phyloP scores from a whole-genome alignment of 2,888 invertebrate genomes.

The Drosophila siamana region DNA sequence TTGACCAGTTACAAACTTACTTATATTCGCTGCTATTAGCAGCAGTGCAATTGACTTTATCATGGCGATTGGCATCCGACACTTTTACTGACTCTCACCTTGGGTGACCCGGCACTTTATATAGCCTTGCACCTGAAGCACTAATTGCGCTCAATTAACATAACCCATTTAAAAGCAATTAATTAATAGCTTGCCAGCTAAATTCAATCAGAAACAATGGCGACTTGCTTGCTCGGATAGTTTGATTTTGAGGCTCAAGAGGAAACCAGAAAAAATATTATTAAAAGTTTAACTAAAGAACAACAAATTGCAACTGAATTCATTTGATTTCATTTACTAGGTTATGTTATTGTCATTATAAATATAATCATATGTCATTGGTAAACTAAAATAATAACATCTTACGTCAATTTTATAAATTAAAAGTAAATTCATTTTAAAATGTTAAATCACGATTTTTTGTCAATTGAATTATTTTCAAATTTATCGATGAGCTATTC shows the following conservation, averaged over 20 bases:
- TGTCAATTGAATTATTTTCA: no score
- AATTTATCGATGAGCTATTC: no score
- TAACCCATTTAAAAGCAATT: slow-evolving; percentile 24
- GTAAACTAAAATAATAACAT: no score
- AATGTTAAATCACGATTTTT: no score
- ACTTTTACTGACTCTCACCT: slow-evolving; percentile 29
- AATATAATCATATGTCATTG: no score
- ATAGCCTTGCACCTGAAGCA: slow-evolving; percentile 19
- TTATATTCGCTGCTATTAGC: background rate
- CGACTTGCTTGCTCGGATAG: background rate
- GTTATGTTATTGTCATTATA: no score
- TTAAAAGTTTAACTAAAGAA: no score
- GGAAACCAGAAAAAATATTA: no score
- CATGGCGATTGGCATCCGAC: slow-evolving; percentile 4
- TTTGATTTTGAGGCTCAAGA: background rate
- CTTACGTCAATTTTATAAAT: no score
- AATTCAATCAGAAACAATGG: background rate
- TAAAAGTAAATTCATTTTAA: no score
- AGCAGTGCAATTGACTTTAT: slow-evolving; percentile 14
- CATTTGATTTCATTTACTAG: no score
- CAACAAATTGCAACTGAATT: no score
- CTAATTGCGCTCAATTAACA: slow-evolving; percentile 38
- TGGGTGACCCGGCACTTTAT: slow-evolving; percentile 27
- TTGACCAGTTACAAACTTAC: background rate
- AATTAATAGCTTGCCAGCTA: slow-evolving; percentile 19